Evolutionary conservation across 2,797 vertebrate species (phyloP), one percentile per base, ranked within the genome.

Genomic region (Melanotaenia maccullochi): DNA sequence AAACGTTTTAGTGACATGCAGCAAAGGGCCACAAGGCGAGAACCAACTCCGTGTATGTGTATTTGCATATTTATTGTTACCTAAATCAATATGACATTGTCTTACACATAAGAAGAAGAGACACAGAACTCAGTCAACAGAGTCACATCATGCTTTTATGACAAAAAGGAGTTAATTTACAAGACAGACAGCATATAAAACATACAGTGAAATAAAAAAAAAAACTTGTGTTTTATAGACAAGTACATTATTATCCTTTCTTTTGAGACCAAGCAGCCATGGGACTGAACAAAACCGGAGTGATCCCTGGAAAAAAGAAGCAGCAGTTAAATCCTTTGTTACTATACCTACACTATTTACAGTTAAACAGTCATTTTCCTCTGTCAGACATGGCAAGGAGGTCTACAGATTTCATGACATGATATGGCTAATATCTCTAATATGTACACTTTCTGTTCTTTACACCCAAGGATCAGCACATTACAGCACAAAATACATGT

Each of bases 101-200:
- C 22, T 57, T 9, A 56, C 33, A 28, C 32, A 60, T n/a, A 64
- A 74, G 63, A 80, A 57, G 51, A 83, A 89, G 60, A 80, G 71
- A 87, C 67, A 78, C 64, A 52, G 40, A 78, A 87, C 58, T 66
- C 79, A 4, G 57, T 18, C 28, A 83, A 86, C 82, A 84, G 86
- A 90, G 89, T 93, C 87, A 93, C 93, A 93, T 92, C 93, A 95
- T 94, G 94, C 93, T 93, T 95, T 95, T 95, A 94, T 95, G 93
- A 94, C 88, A 65, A 91, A 93, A 92, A 92, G 60, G 78, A 86
- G 60, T 88, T 87, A 4, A 85, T 91, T 91, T 90, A 93, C 93
- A 94, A 93, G 93, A 94, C 93, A 92, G 90, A 93, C 92, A 40
- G 91, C 90, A 93, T 93, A 94, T 92, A 95, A 95, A 94, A 94